Conservation (phyloP, 2,797 vertebrate species). For the Oophaga sylvatica region DNA sequence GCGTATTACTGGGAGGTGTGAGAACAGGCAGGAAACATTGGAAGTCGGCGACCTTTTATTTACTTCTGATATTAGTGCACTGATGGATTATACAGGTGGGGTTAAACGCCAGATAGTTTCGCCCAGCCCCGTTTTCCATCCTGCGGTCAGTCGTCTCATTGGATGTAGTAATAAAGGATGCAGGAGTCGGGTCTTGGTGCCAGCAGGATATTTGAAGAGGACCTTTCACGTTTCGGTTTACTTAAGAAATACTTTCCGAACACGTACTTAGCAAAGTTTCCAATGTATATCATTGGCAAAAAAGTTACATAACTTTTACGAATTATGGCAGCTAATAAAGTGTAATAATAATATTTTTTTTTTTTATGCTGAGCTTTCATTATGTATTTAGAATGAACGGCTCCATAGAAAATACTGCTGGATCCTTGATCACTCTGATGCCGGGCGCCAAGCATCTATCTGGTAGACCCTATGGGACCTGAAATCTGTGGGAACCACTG, state of each 20-base stretch:
- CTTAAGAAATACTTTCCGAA: constrained; percentile 6
- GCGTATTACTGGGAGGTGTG: neutral
- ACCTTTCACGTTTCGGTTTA: constrained; percentile 13
- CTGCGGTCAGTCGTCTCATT: neutral
- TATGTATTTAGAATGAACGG: neutral
- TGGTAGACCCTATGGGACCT: neutral
- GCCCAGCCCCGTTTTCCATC: neutral
- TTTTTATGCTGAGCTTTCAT: neutral
- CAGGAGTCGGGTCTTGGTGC: neutral
- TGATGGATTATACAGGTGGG: neutral
- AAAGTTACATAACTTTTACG: neutral
- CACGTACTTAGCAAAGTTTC: neutral
- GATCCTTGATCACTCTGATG: neutral
- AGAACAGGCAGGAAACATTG: neutral
- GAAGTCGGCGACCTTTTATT: neutral
- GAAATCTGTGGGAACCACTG: neutral
- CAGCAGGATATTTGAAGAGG: constrained; percentile 14
- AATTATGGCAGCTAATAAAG: neutral
- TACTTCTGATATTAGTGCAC: neutral
- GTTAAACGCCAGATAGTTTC: neutral
- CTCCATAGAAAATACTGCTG: neutral
- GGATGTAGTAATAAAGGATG: constrained; percentile 1
- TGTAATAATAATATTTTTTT: neutral
- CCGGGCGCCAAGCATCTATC: neutral
- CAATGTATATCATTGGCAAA: neutral